Base-by-base conservation (phyloP, 2,797 vertebrate genomes). In the Nyctibius grandis region DNA sequence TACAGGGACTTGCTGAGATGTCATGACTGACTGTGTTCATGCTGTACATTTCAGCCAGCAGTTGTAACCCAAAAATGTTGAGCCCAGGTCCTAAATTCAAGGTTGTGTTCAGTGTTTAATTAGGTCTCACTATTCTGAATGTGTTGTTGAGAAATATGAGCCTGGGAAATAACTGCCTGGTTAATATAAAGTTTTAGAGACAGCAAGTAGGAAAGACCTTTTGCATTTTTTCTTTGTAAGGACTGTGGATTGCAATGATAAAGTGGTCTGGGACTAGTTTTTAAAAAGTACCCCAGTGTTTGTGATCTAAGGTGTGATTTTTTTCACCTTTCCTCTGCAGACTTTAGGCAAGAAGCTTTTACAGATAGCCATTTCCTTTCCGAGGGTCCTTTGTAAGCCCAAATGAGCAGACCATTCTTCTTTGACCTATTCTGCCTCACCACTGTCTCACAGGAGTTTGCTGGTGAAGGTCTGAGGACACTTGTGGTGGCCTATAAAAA, bases 381-480 rank as follows among this genome's bases (percentile, higher is more conserved):
- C 5, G 5, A 81, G 19, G 12, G 54, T 44, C 42, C n/a, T 92
- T 75, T 75, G n/a, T 86, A 91, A 89, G 69, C 18, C 60, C 20
- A 36, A 33, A 5, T 36, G 67, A 79, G 28, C 50, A 53, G 34
- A 25, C 12, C 4, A 3, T 26, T 73, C 23, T 25, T 21, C 21
- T 40, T 50, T 82, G 47, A 64, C 26, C 53, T 51, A 45, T 76
- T 65, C 64, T 63, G 23, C 11, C 72, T 73, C 20, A 79, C 31
- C 26, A 8, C 31, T 94, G 42, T 95, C 70, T 96, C 64, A 5
- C 61, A 99, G 99, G 99, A 99, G 73, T 99, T 99, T 97, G 99
- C 99, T 21, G 98, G 98, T 10, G 99, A 99, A n/a, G 99, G 99
- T 54, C 98, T 99, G 65, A 98, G 99, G 59, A 99, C 99, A 2